Percentiles rank a stretch among this genome's conserved stretches.
Conservation (phyloP, 1,140 invertebrate genomes). For the Samia ricini region DNA sequence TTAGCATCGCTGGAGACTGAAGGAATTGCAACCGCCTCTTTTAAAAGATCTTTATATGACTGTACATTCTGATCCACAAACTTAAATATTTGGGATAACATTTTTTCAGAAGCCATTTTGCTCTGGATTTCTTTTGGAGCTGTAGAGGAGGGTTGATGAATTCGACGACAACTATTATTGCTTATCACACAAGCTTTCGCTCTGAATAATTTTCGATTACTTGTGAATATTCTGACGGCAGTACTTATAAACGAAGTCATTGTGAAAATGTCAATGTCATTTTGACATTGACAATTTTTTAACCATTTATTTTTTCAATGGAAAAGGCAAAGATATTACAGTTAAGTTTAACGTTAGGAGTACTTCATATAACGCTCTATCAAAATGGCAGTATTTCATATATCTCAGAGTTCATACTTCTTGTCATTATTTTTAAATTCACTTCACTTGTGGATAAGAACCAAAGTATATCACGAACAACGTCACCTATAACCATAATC, state of each 20-base stretch:
- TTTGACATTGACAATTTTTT: neutral
- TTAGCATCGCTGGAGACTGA: constrained; percentile 97
- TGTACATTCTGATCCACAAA: constrained; percentile 88
- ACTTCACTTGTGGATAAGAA: too few species aligned
- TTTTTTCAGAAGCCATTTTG: constrained; percentile 57
- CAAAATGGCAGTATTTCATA: too few species aligned
- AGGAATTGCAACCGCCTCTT: constrained; percentile 94
- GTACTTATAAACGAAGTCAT: constrained; percentile 31
- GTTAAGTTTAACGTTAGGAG: too few species aligned
- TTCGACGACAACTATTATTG: constrained; percentile 13
- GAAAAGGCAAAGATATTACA: too few species aligned
- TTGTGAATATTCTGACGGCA: constrained; percentile 20
- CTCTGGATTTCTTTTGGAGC: constrained; percentile 31
- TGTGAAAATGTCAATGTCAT: constrained; percentile 3
- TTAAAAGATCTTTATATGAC: constrained; percentile 88
- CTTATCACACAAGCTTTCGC: constrained; percentile 21
- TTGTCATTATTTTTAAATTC: too few species aligned
- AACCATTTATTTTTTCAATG: too few species aligned
- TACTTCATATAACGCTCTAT: too few species aligned
- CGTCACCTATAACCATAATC: too few species aligned
- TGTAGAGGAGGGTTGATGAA: constrained; percentile 31
- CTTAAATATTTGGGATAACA: constrained; percentile 76
- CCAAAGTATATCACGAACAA: too few species aligned
- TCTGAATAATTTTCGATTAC: constrained; percentile 36
- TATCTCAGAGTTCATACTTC: too few species aligned